Evolutionary conservation across 1,140 invertebrate species (phyloP), one percentile per base, ranked within the genome.

Genomic region (Bombus superbus): DNA sequence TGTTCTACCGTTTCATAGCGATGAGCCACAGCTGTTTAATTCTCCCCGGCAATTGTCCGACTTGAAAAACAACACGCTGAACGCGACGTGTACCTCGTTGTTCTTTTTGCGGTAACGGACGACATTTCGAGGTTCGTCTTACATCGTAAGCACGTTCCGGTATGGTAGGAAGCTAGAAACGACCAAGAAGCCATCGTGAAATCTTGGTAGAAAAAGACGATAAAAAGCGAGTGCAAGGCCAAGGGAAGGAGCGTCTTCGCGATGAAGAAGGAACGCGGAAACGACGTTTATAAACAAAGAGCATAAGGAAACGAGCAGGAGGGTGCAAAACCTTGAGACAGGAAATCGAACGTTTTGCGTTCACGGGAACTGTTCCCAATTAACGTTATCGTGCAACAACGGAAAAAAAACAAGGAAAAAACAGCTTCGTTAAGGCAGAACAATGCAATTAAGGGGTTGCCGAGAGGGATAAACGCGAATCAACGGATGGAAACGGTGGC

Each of bases 371-470:
- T 84, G 73, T 85, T 90, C 68, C 78, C 80, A 90, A 90, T 90
- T 90, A 90, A 90, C 75, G 83, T 83, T 88, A 90, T 88, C 88
- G 73, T 64, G 69, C 47, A 83, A 86, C 82, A 90, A 32, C 32
- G 1, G 1, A 32, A 32, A 32, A 32, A 32, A 32, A 32, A 32
- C 32, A 32, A 32, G 32, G 32, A 90, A 90, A 66, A 66, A 90
- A 85, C 86, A 88, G 86, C 83, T 90, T 90, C 82, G 83, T 90
- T 90, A 90, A 69, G 86, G 72, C 76, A 83, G 86, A 90, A 90
- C 86, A 83, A 87, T 90, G 82, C 82, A 88, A 90, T 90, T 88
- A 90, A 90, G 86, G 74, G 79, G 64, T 57, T 80, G 75, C 82
- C 69, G 78, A 66, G 85, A 75, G 78, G 81, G 82, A 87, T 90